Evolutionary conservation across 2,888 invertebrate species (phyloP).

Genomic region (Andricus quercusramuli): DNA sequence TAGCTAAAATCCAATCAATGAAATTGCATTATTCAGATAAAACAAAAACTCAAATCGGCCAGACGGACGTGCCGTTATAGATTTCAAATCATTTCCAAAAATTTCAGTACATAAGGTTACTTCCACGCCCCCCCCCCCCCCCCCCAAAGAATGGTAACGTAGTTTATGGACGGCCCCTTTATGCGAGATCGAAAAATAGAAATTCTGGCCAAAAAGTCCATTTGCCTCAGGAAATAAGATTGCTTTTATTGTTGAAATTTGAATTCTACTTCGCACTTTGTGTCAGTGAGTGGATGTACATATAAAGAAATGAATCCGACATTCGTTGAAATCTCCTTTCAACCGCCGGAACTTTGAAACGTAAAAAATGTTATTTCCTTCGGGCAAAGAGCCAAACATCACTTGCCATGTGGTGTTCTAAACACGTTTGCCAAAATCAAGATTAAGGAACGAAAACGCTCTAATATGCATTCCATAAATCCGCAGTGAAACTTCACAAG

Average conservation of each 20-base stretch:
- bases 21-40: too few species aligned
- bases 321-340: constrained; percentile 40
- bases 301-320: constrained; percentile 32
- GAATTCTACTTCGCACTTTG: constrained; percentile 16
- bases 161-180: too few species aligned
- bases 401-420: constrained; percentile 44
- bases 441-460: constrained; percentile 37
- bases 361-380: constrained; percentile 47
- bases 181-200: not conserved
- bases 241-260: not conserved
- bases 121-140: too few species aligned
- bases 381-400: constrained; percentile 46
- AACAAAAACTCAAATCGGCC: too few species aligned
- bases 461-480: not conserved
- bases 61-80: too few species aligned
- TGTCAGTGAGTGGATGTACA: not conserved
- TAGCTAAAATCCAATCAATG: too few species aligned
- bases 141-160: too few species aligned
- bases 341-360: constrained; percentile 41
- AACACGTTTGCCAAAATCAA: constrained; percentile 47
- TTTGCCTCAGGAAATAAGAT: not conserved
- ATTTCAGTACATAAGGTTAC: too few species aligned
- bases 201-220: not conserved
- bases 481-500: not conserved
- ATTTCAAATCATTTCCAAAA: too few species aligned